These are phyloP conservation scores for Prinia subflava DNA, from an alignment of 2,113 vertebrate genomes.

Conservation along the genomic window DNA sequence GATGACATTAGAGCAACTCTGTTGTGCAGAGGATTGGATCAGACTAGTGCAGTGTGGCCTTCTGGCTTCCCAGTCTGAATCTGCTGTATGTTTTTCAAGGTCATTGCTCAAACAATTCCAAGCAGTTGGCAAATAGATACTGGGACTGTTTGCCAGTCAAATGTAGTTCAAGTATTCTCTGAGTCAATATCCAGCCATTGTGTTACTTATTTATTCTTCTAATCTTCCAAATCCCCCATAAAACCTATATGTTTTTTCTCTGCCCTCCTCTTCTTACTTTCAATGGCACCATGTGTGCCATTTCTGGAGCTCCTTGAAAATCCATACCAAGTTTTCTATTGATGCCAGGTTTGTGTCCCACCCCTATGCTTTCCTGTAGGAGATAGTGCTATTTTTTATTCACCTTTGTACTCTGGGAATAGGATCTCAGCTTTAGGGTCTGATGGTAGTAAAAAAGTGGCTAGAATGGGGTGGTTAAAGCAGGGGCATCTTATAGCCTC, in stretches of 20 bases:
- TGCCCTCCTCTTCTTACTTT: conserved; percentile 12
- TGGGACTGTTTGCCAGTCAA: conserved; percentile 53
- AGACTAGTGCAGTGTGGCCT: neutral
- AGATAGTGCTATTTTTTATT: neutral
- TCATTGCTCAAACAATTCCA: conserved; percentile 61
- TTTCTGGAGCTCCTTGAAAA: conserved; percentile 48
- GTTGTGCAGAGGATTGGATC: neutral
- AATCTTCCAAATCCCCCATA: conserved; percentile 49
- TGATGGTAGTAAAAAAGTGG: neutral
- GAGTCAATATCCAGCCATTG: conserved; percentile 61
- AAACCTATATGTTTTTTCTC: conserved; percentile 51
- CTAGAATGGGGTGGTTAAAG: neutral
- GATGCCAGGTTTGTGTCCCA: neutral
- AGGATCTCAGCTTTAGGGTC: neutral
- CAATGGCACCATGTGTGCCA: conserved; percentile 33
- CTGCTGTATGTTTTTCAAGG: conserved; percentile 57
- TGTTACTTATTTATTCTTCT: conserved; percentile 64
- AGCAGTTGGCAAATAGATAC: conserved; percentile 61
- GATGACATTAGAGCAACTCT: neutral
- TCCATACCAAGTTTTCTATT: neutral
- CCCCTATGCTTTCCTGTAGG: neutral
- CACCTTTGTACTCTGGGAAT: neutral
- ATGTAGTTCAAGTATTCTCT: conserved; percentile 60
- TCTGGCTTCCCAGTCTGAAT: conserved; percentile 39
- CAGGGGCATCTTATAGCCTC: neutral